Conservation (phyloP, 2,888 invertebrate genomes). For the Spodoptera exigua region DNA sequence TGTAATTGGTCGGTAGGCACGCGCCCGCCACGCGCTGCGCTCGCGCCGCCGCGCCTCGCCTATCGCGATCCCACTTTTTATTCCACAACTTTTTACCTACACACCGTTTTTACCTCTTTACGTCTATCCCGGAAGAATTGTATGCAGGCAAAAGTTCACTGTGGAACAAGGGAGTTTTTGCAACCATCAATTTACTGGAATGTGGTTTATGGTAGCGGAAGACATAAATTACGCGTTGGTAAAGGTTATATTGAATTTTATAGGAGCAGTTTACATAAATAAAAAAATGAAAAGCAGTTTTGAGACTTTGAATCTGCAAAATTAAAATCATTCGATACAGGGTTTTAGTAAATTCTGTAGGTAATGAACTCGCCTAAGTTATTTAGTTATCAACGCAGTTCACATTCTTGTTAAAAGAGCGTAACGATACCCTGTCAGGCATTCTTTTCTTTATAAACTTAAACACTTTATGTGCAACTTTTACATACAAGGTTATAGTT, state of each 20-base stretch:
- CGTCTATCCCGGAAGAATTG: constrained; percentile 48
- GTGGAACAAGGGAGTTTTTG: constrained; percentile 27
- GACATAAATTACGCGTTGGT: constrained; percentile 6
- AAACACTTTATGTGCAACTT: neutral
- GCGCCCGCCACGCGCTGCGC: constrained; percentile 82
- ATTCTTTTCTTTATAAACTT: constrained; percentile 36
- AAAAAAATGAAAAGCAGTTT: too few relatives aligned
- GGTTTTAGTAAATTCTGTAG: too few relatives aligned
- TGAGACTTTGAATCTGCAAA: too few relatives aligned
- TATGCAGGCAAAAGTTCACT: constrained; percentile 56
- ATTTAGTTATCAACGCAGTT: constrained; percentile 30
- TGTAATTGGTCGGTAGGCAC: constrained; percentile 83
- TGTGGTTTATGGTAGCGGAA: constrained; percentile 29
- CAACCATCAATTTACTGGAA: constrained; percentile 27
- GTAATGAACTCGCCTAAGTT: constrained; percentile 1
- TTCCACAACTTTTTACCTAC: constrained; percentile 32
- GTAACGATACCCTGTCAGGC: constrained; percentile 16
- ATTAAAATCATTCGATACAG: too few relatives aligned
- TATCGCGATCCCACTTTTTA: constrained; percentile 59
- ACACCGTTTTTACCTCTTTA: constrained; percentile 40
- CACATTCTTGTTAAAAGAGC: constrained; percentile 45
- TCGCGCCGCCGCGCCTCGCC: constrained; percentile 61
- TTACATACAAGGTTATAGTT: neutral
- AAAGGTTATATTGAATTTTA: constrained; percentile 30
- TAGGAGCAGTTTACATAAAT: neutral